phyloP scores from a whole-genome alignment of 2,797 vertebrate species.

The Babyrousa celebensis region DNA sequence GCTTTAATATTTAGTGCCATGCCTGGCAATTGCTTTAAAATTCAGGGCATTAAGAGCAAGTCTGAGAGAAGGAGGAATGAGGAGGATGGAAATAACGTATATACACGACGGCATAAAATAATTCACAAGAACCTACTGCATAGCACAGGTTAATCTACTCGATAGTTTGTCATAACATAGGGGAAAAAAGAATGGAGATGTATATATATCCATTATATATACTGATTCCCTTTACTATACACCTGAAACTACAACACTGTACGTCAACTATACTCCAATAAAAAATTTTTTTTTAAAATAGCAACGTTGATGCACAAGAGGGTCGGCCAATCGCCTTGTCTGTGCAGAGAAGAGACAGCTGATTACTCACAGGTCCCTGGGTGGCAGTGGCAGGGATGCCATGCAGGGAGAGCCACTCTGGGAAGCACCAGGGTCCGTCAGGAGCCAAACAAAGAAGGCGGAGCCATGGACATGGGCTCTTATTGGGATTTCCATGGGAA shows the following conservation, averaged over 20 bases:
- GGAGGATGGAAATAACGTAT: no score
- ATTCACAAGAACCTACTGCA: no score
- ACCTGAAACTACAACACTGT: no score
- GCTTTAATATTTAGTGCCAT: no score
- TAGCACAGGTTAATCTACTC: no score
- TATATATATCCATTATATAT: no score
- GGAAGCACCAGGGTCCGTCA: not conserved
- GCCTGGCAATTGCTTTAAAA: not conserved
- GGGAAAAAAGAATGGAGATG: no score
- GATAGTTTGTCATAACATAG: no score
- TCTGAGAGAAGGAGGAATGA: not conserved
- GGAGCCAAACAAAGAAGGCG: not conserved
- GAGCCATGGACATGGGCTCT: not conserved
- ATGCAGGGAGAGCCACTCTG: accelerated
- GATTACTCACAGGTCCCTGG: not conserved
- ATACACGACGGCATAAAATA: no score
- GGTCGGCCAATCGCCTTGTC: not conserved
- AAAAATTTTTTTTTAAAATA: not conserved
- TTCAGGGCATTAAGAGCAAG: not conserved
- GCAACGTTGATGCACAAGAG: not conserved
- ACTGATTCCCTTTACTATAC: no score
- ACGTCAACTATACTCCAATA: no score
- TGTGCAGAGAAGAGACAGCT: not conserved
- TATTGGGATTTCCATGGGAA: not conserved
- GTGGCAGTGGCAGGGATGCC: not conserved